Percentiles rank a stretch among this genome's conserved stretches.
Evolutionary conservation across 2,888 invertebrate species (phyloP).

Genomic region (Drosophila nigricruria): DNA sequence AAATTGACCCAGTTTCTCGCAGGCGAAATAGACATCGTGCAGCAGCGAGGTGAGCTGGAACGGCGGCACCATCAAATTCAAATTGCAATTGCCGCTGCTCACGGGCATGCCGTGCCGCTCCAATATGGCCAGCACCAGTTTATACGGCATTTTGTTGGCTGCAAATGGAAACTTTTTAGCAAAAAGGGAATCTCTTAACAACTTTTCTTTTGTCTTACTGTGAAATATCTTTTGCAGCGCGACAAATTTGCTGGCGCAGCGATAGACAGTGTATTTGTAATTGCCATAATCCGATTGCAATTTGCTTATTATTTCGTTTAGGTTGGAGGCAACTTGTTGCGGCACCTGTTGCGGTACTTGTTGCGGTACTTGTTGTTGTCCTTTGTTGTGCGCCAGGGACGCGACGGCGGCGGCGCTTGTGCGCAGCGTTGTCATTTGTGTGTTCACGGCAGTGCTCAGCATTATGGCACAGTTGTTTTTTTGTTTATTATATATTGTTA

Average conservation of each 20-base stretch:
- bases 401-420: slow-evolving; percentile 56
- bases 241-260: slow-evolving; percentile 83
- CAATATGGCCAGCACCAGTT: slow-evolving; percentile 82
- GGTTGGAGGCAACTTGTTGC: slow-evolving; percentile 49
- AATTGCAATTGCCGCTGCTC: slow-evolving; percentile 40
- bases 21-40: slow-evolving; percentile 84
- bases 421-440: slow-evolving; percentile 58
- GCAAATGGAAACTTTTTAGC: no score
- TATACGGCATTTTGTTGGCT: slow-evolving; percentile 84
- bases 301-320: slow-evolving; percentile 75
- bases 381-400: slow-evolving; percentile 56
- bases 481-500: no score
- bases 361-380: slow-evolving; percentile 40
- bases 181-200: no score
- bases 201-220: no score
- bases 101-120: slow-evolving; percentile 82
- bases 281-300: slow-evolving; percentile 77
- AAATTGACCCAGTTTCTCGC: slow-evolving; percentile 83
- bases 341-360: slow-evolving; percentile 39
- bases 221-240: slow-evolving; percentile 82
- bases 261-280: slow-evolving; percentile 84
- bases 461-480: slow-evolving; percentile 23
- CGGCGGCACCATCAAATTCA: slow-evolving; percentile 82
- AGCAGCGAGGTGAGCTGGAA: slow-evolving; percentile 83
- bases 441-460: slow-evolving; percentile 22